Base-by-base conservation (phyloP, 2,797 vertebrate species). In the Acanthiza pusilla region DNA sequence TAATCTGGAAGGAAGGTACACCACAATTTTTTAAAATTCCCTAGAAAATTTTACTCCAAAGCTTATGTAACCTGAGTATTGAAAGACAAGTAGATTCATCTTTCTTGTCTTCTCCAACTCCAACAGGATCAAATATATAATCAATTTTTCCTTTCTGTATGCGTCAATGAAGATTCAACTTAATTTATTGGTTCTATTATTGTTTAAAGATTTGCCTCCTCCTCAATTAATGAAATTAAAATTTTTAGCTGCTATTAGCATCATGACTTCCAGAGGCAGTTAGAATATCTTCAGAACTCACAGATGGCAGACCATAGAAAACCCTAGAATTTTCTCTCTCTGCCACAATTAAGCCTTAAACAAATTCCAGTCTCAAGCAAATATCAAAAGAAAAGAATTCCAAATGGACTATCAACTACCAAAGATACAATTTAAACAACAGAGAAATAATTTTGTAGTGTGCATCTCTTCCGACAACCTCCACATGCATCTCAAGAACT, bases 1-100 rank as follows among this genome's bases (percentile, higher is more conserved):
- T 87, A 91, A 94, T 55, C 55, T 68, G 50, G 32, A 82, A 94
- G n/a, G 61, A 87, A 91, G 34, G 71, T 90, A 93, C 23, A 75
- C 27, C 32, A 71, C 38, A 34, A 42, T 48, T 88, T 91, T 93
- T 76, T 26, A 25, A 85, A 95, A 95, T 76, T 94, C 48, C 58
- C 32, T 50, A 32, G n/a, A 87, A 82, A 29, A 78, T 62, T 88
- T 83, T 81, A 70, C 50, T 93, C 58, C 63, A 78, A 84, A 84
- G 51, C 16, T 55, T 70, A 70, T 82, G 70, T 85, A 94, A 86
- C 42, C 48, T 43, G 67, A 16, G 9, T 55, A 73, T 76, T 92
- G 76, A 66, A 79, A 85, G 27, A 70, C 30, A 71, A 85, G 34
- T 32, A 91, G 29, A 94, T 87, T 85, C 5, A 50, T 65, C 30